phyloP scores from a whole-genome alignment of 2,888 invertebrate genomes.

The Alviniconcha strummeri region DNA sequence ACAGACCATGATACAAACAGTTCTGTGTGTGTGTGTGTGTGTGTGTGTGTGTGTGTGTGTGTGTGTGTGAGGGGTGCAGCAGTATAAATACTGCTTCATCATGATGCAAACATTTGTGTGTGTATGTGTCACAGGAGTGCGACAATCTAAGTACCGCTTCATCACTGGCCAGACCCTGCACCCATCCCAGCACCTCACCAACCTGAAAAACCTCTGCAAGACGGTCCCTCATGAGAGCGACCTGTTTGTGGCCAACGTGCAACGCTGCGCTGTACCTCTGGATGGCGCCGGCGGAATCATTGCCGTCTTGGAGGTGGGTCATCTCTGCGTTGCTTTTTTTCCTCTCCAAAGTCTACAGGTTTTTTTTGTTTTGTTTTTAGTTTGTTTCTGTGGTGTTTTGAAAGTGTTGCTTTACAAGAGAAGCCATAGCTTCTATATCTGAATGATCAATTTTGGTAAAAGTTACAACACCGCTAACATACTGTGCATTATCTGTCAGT shows the following conservation, averaged over 20 bases:
- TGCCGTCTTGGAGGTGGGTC: conserved; percentile 83
- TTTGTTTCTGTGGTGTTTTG: neutral
- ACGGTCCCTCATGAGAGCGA: conserved; percentile 96
- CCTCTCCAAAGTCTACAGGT: neutral
- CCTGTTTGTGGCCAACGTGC: conserved; percentile 91
- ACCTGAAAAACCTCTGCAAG: conserved; percentile 90
- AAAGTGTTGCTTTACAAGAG: neutral
- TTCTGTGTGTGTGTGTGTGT: neutral
- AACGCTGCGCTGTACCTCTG: conserved; percentile 91
- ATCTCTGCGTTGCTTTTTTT: neutral
- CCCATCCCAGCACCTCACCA: conserved; percentile 93
- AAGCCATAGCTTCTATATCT: neutral
- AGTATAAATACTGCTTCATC: too few relatives aligned
- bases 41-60: too few relatives aligned
- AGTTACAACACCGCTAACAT: too few relatives aligned
- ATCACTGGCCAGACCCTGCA: conserved; percentile 92
- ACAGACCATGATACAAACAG: neutral
- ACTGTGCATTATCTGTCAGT: conserved; percentile 54
- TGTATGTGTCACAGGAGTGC: conserved; percentile 75
- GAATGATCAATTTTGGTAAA: too few relatives aligned
- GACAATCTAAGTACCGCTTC: conserved; percentile 94
- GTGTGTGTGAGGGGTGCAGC: too few relatives aligned
- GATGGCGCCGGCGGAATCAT: conserved; percentile 93
- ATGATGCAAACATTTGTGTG: neutral
- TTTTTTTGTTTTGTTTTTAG: neutral